phyloP scores from a whole-genome alignment of 2,888 invertebrate species.

The Myopa tessellatipennis region DNA sequence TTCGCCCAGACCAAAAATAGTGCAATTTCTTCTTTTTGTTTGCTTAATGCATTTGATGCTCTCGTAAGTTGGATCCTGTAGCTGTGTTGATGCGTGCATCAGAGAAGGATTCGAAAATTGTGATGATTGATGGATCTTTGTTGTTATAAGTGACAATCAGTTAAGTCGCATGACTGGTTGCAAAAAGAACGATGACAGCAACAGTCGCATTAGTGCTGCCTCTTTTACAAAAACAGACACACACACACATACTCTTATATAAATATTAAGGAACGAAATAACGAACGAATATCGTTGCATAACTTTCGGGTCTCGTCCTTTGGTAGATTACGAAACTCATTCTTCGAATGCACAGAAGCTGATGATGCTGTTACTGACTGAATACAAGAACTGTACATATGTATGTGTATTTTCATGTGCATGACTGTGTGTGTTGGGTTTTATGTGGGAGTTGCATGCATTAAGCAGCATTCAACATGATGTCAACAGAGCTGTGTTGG shows the following conservation, averaged over 20 bases:
- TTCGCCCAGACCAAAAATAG: no score
- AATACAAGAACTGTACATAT: background rate
- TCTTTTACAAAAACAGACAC: background rate
- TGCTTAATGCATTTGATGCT: background rate
- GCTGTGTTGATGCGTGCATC: background rate
- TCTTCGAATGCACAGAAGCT: conserved; percentile 22
- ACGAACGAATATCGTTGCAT: background rate
- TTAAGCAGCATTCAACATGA: no score
- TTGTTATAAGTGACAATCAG: background rate
- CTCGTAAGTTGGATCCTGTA: background rate
- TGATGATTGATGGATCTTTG: background rate
- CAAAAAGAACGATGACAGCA: conserved; percentile 3
- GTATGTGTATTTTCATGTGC: background rate
- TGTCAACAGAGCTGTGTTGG: background rate
- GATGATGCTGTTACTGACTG: background rate
- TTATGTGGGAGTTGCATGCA: no score
- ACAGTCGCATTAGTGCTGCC: conserved; percentile 15
- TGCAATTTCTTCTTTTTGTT: background rate
- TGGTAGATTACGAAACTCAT: conserved; percentile 23
- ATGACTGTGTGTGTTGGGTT: background rate
- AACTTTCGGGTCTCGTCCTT: conserved; percentile 17
- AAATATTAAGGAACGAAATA: background rate
- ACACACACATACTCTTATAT: conserved; percentile 1
- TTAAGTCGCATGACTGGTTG: background rate
- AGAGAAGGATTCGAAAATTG: conserved; percentile 8